Conservation (phyloP, 2,113 vertebrate genomes). For the Rallus limicola region DNA sequence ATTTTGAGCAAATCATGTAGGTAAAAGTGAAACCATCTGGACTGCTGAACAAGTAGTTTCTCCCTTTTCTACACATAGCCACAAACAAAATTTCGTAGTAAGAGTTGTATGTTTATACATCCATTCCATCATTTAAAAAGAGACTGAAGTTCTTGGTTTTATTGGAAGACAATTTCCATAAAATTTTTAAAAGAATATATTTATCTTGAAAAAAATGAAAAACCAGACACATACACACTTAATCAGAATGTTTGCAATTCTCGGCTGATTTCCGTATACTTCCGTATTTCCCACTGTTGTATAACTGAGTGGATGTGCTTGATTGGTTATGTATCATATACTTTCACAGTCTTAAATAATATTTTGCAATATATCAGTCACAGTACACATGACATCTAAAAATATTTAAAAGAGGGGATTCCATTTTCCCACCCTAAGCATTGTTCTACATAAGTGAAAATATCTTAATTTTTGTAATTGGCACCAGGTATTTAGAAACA, state of each 20-base stretch:
- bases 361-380: neutral
- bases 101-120: neutral
- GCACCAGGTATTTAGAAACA: neutral
- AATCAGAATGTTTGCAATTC: neutral
- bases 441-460: neutral
- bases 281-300: neutral
- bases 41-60: neutral
- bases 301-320: neutral
- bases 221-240: neutral
- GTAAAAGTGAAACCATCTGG: neutral
- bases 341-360: neutral
- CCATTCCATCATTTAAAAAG: neutral
- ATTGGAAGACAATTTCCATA: neutral
- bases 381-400: neutral
- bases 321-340: neutral
- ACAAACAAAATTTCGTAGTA: neutral
- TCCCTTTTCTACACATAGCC: neutral
- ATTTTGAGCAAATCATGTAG: neutral
- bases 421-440: neutral
- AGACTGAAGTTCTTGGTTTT: neutral
- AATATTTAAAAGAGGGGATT: neutral
- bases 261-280: neutral
- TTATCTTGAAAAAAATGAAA: neutral
- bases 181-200: neutral
- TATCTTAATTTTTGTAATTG: neutral